Evolutionary conservation across 2,888 invertebrate genomes (phyloP).

Genomic region (Laspeyria flexula): DNA sequence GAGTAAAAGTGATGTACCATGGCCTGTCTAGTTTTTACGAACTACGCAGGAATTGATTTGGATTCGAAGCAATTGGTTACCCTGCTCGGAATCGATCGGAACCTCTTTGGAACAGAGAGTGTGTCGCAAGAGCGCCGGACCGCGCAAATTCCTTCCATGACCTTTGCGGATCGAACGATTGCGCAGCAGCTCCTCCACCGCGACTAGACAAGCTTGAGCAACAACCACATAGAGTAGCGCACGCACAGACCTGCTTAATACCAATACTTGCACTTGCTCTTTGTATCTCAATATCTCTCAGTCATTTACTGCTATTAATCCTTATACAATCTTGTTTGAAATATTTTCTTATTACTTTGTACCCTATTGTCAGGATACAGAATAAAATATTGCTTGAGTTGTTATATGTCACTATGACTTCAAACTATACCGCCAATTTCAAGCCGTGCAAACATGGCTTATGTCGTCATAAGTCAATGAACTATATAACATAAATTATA

Average conservation of each 20-base stretch:
- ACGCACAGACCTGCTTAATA: slow-evolving; percentile 49
- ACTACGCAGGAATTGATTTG: slow-evolving; percentile 40
- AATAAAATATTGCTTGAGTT: no score
- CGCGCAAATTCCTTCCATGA: slow-evolving; percentile 84
- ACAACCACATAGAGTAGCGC: slow-evolving; percentile 70
- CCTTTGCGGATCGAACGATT: slow-evolving; percentile 85
- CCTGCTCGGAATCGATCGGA: slow-evolving; percentile 47
- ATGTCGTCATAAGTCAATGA: background rate
- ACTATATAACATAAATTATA: background rate
- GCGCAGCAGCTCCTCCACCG: slow-evolving; percentile 78
- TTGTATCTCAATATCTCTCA: background rate
- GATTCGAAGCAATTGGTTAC: slow-evolving; percentile 50
- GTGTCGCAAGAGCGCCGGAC: slow-evolving; percentile 81
- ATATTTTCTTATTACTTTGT: background rate
- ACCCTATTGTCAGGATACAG: no score
- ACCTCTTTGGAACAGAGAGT: slow-evolving; percentile 67
- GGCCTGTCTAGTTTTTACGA: background rate
- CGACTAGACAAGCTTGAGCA: slow-evolving; percentile 81
- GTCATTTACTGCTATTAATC: background rate
- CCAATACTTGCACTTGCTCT: background rate
- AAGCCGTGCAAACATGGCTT: background rate
- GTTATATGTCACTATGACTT: background rate
- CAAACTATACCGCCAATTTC: no score
- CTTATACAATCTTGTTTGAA: background rate
- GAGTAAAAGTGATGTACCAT: background rate